Conservation (phyloP, 64 coral and sea anemone genomes). For the Montipora cactus region DNA sequence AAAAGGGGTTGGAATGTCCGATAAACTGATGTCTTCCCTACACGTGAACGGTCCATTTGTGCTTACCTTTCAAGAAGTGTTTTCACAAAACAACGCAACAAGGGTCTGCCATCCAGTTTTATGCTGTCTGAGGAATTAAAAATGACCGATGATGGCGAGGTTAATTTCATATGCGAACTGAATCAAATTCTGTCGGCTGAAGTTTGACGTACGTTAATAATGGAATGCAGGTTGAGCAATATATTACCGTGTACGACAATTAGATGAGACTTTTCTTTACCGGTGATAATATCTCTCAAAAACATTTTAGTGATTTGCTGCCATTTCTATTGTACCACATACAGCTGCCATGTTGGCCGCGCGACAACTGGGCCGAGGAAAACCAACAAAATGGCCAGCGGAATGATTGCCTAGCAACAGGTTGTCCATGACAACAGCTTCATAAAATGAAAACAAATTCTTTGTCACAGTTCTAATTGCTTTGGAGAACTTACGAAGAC, state of each 20-base stretch:
- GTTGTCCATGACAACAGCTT: constrained; percentile 26
- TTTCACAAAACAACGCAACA: constrained; percentile 50
- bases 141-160: no score
- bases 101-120: constrained; percentile 39
- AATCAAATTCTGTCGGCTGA: no score
- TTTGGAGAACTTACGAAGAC: background rate
- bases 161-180: no score
- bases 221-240: background rate
- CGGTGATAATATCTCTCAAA: background rate
- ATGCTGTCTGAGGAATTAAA: constrained; percentile 7
- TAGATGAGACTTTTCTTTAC: constrained; percentile 53
- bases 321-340: background rate
- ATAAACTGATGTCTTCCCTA: no score
- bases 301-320: background rate
- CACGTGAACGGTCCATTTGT: background rate
- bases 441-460: constrained; percentile 35
- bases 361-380: background rate
- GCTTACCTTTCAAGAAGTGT: constrained; percentile 72
- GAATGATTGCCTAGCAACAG: constrained; percentile 20
- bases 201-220: background rate
- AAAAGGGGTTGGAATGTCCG: no score
- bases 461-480: constrained; percentile 36
- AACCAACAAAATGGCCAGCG: background rate
- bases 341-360: background rate
- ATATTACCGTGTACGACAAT: constrained; percentile 21